A percentile compares a stretch with the other conserved stretches of the same genome.
Conservation (phyloP, 2,113 vertebrate genomes). For the rat (Rattus norvegicus) region GRCr8 NC_086019.1:132158501-132159000, state of each 20-base stretch:
- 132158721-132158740: background rate
- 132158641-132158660: background rate
- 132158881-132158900: background rate
- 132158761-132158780: background rate
- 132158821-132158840: background rate
- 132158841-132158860: background rate
- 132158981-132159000: conserved; percentile 20
- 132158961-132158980: background rate
- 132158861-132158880: no score
- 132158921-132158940: background rate
- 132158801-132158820: background rate
- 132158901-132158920: background rate
- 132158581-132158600: background rate
- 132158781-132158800: background rate
- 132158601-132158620: background rate
- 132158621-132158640: background rate
- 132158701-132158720: background rate
- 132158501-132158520: background rate
- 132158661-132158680: background rate
- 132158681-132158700: background rate
- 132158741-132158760: background rate
- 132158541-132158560: background rate
- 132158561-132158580: background rate
- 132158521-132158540: background rate
- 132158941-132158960: background rate